phyloP scores from a whole-genome alignment of 1,140 invertebrate species.

The Drusus annulatus region DNA sequence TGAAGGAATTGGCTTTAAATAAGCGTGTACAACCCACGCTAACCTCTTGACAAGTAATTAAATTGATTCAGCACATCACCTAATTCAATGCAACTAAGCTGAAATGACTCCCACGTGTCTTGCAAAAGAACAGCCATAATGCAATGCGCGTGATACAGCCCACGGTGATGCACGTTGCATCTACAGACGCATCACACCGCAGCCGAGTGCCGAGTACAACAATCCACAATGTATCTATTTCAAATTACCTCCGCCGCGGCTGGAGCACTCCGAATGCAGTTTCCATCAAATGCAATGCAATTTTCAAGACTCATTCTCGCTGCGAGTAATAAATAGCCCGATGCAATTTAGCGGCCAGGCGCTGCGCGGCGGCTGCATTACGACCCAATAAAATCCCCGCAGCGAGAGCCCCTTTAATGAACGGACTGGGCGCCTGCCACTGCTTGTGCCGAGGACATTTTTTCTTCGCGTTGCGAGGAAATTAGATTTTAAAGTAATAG shows the following conservation, averaged over 20 bases:
- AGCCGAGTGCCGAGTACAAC: background rate
- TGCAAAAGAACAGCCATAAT: too few species aligned
- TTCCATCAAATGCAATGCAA: slow-evolving; percentile 36
- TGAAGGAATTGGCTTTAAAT: too few species aligned
- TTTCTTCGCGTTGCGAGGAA: too few species aligned
- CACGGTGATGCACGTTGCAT: too few species aligned
- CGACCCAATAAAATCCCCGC: background rate
- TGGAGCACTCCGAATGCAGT: slow-evolving; percentile 11
- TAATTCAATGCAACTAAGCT: too few species aligned
- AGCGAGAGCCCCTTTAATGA: slow-evolving; percentile 1
- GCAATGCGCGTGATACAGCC: background rate
- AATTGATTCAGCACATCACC: too few species aligned
- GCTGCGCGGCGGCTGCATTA: background rate
- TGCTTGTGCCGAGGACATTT: too few species aligned
- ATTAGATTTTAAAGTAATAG: background rate
- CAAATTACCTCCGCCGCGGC: background rate
- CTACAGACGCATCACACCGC: background rate
- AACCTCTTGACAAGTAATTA: too few species aligned
- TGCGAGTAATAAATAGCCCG: slow-evolving; percentile 17
- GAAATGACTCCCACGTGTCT: too few species aligned
- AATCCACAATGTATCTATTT: slow-evolving; percentile 10
- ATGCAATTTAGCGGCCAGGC: slow-evolving; percentile 18
- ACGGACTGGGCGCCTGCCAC: background rate
- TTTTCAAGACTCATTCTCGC: slow-evolving; percentile 21
- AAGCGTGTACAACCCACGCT: too few species aligned